Base-by-base conservation (phyloP, 1,140 invertebrate species). In the Ips typographus region DNA sequence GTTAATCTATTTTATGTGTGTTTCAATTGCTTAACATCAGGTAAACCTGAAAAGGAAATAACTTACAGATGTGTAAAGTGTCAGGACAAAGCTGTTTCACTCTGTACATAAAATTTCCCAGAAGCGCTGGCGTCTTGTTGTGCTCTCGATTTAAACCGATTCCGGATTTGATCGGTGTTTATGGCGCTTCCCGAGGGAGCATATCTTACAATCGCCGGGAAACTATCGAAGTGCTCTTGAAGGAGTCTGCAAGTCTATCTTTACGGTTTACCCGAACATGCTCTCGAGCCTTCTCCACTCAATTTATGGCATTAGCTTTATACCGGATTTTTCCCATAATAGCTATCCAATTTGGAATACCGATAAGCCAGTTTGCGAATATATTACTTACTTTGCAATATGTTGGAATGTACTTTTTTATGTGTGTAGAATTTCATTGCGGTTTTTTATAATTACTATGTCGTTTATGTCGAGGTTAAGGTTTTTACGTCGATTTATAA, bases 151-250 rank as follows among this genome's bases (percentile, higher is more conserved):
- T 65, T 65, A 65, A 65, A 65, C 40, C 62, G 62, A 55, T 65
- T 56, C 61, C 62, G 62, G 62, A 65, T 65, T 56, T 65, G 62
- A 65, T 65, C 62, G 51, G 62, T 65, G 62, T 65, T 65, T 65
- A 65, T 65, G 62, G 62, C 62, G 51, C 62, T 8, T 65, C 62
- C 62, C 41, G 40, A n/a, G 62, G 39, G 62, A 55, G 41, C 62
- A 65, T 65, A 65, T 65, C 52, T 65, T 44, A 65, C 62, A 65
- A 65, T 65, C 51, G 62, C 51, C 39, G 51, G 40, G 43, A 65
- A 53, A 65, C 62, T 65, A 65, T 65, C 62, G 42, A 65, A 65
- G 51, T 65, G 52, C 40, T 65, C 51, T 65, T 56, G 62, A 55
- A 65, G 62, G 51, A 65, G 62, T 55, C 62, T 56, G 7, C 40